These are phyloP conservation scores for Ophion costatus DNA, from an alignment of 2,888 invertebrate species.

Conservation along the genomic window DNA sequence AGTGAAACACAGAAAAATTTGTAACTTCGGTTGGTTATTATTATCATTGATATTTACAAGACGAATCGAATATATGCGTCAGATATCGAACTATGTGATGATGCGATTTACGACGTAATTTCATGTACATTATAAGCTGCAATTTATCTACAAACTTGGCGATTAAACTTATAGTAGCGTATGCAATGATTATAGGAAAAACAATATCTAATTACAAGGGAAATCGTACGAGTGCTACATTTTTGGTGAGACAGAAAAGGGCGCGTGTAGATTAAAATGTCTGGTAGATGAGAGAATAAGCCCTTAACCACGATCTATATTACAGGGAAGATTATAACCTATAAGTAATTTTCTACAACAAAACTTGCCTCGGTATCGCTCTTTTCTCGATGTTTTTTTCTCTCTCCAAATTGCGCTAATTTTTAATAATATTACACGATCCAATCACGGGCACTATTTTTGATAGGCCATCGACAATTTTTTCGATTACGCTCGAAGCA, in stretches of 20 bases:
- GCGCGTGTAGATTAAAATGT: background rate
- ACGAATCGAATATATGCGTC: conserved; percentile 40
- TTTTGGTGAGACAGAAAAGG: conserved; percentile 52
- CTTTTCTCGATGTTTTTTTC: background rate
- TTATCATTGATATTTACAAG: conserved; percentile 48
- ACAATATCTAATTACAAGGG: background rate
- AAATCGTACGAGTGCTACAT: conserved; percentile 47
- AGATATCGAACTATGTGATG: conserved; percentile 32
- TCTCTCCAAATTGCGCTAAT: background rate
- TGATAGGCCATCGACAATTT: background rate
- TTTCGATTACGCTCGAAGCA: background rate
- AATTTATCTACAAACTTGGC: conserved; percentile 37
- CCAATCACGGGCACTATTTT: background rate
- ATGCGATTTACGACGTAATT: conserved; percentile 26
- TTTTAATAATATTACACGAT: background rate
- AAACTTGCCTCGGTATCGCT: background rate
- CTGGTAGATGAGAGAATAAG: background rate
- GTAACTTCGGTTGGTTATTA: conserved; percentile 38
- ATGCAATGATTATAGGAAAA: conserved; percentile 3
- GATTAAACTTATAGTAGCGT: conserved; percentile 3
- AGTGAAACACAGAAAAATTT: conserved; percentile 10
- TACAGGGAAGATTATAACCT: background rate
- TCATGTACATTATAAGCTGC: conserved; percentile 19
- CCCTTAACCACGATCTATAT: conserved; percentile 9
- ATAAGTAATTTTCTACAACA: background rate